Conservation (phyloP, 2,797 vertebrate species). For the Enteromius mattozi region DNA sequence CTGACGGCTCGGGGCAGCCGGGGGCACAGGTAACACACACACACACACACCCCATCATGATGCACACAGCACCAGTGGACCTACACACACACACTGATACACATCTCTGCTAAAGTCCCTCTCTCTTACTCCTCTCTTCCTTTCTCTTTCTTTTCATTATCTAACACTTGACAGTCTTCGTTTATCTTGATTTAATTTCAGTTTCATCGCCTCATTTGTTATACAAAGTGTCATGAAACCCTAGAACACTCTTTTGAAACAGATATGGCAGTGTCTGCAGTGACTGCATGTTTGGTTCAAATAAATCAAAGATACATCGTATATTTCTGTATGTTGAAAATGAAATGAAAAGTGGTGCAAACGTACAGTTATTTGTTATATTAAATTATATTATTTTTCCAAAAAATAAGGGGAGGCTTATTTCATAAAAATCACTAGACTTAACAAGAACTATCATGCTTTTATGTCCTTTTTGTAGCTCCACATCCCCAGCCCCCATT, state of each 20-base stretch:
- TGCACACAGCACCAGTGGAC: not conserved
- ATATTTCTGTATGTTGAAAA: not conserved
- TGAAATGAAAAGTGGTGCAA: too few species aligned
- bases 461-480: not conserved
- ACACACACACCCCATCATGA: not conserved
- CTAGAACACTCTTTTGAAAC: not conserved
- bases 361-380: not conserved
- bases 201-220: slow-evolving; percentile 18
- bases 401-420: not conserved
- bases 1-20: slow-evolving; percentile 90
- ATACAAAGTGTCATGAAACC: slow-evolving; percentile 33
- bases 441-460: not conserved
- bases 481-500: not conserved
- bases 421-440: not conserved
- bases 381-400: not conserved
- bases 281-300: not conserved
- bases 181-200: slow-evolving; percentile 30
- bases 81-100: slow-evolving; percentile 4
- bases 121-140: slow-evolving; percentile 40
- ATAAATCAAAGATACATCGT: not conserved
- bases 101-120: slow-evolving; percentile 20
- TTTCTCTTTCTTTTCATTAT: slow-evolving; percentile 32
- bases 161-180: slow-evolving; percentile 34
- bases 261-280: not conserved
- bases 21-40: slow-evolving; percentile 84